These are phyloP conservation scores for Pseudobourletiella spinata DNA, from an alignment of 1,140 invertebrate genomes.

Conservation along the genomic window DNA sequence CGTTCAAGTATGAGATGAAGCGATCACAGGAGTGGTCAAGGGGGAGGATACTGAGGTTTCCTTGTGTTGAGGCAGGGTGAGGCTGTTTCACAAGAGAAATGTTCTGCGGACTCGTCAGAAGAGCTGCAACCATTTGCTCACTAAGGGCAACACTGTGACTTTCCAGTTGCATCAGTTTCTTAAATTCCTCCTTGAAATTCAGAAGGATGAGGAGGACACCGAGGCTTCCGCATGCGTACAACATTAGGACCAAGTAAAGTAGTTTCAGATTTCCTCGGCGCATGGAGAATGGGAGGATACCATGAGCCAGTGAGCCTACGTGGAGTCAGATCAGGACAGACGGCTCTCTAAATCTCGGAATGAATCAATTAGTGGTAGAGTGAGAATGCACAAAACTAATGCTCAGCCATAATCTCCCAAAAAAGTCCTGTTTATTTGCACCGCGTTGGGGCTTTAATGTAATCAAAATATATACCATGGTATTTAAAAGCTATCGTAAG, in stretches of 20 bases:
- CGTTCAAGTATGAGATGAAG: too few species aligned
- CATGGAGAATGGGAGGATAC: background rate
- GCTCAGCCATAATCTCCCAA: too few species aligned
- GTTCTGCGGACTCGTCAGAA: background rate
- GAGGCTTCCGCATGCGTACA: slow-evolving; percentile 32
- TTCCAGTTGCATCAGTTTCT: slow-evolving; percentile 28
- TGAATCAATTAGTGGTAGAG: too few species aligned
- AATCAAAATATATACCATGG: too few species aligned
- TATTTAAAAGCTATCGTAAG: too few species aligned
- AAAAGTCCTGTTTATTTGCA: too few species aligned
- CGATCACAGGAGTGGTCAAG: too few species aligned
- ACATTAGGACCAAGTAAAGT: slow-evolving; percentile 25
- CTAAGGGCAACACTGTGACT: slow-evolving; percentile 8
- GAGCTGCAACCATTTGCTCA: background rate
- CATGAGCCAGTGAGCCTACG: too few species aligned
- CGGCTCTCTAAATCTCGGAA: too few species aligned
- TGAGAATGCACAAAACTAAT: too few species aligned
- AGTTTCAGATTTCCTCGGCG: slow-evolving; percentile 27
- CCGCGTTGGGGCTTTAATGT: too few species aligned
- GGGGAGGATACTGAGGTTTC: background rate
- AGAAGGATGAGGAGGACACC: slow-evolving; percentile 30
- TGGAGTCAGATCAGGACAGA: too few species aligned
- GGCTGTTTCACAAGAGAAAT: background rate
- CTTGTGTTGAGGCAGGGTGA: background rate
- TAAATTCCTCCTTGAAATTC: slow-evolving; percentile 34